phyloP scores from a whole-genome alignment of 2,797 vertebrate species.

The Sebastes cheni region DNA sequence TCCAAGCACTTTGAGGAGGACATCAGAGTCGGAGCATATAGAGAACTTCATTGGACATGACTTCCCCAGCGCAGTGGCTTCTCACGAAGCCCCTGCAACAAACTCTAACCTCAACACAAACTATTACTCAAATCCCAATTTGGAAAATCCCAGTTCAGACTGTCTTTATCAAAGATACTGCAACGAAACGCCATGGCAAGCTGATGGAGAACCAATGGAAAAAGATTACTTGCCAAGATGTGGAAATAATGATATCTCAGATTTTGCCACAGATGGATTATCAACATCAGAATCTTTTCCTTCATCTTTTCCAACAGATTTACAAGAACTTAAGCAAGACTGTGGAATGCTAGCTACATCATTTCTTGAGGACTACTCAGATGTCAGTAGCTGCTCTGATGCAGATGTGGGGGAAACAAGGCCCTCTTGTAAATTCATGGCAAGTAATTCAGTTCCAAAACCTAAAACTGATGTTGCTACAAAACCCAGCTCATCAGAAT shows the following conservation, averaged over 20 bases:
- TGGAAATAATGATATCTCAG: conserved; percentile 44
- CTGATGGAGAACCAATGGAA: conserved; percentile 52
- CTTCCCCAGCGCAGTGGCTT: conserved; percentile 48
- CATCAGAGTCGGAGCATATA: conserved; percentile 66
- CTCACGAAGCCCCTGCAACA: conserved; percentile 54
- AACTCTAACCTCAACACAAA: conserved; percentile 55
- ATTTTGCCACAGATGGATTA: conserved; percentile 56
- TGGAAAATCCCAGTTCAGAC: conserved; percentile 58
- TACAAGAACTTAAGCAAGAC: conserved; percentile 68
- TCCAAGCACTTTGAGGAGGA: conserved; percentile 50
- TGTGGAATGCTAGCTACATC: conserved; percentile 61
- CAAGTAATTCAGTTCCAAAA: conserved; percentile 41
- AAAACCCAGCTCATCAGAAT: conserved; percentile 55
- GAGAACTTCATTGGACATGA: conserved; percentile 72
- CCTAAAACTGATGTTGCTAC: conserved; percentile 25
- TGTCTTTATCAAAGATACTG: conserved; percentile 67
- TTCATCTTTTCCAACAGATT: conserved; percentile 54
- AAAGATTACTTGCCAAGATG: conserved; percentile 57
- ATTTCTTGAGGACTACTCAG: conserved; percentile 75
- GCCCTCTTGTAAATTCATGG: conserved; percentile 68
- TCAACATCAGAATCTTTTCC: conserved; percentile 50
- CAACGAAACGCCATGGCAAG: conserved; percentile 65
- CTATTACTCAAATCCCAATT: conserved; percentile 50
- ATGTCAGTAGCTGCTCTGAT: conserved; percentile 82
- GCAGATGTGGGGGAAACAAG: conserved; percentile 57